Evolutionary conservation across 1,140 invertebrate species (phyloP).

Genomic region (Diorhabda sublineata): DNA sequence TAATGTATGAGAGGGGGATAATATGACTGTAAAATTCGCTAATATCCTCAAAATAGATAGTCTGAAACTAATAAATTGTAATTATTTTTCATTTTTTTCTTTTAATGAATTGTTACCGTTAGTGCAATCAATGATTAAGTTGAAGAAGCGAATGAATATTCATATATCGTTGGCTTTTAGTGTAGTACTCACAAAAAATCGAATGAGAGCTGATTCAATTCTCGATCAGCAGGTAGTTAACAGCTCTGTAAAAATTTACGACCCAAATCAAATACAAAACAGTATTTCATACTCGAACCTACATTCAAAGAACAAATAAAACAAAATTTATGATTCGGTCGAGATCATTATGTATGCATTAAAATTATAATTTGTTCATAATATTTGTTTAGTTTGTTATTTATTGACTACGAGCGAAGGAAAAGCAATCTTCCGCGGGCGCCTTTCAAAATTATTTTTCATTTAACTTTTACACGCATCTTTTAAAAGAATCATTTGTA

Average conservation of each 20-base stretch:
- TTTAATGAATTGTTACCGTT: too few relatives aligned
- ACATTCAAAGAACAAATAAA: constrained; percentile 37
- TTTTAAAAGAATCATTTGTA: too few relatives aligned
- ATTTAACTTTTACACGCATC: too few relatives aligned
- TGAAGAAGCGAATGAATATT: too few relatives aligned
- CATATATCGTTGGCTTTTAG: too few relatives aligned
- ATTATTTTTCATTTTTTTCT: too few relatives aligned
- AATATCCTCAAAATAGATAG: too few relatives aligned
- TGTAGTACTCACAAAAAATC: background rate
- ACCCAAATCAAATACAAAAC: constrained; percentile 17
- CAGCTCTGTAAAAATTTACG: constrained; percentile 7
- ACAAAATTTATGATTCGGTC: constrained; percentile 36
- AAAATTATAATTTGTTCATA: constrained; percentile 44
- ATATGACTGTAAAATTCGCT: too few relatives aligned
- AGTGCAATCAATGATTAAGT: too few relatives aligned
- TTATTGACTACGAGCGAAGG: constrained; percentile 38
- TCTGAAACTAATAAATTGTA: too few relatives aligned
- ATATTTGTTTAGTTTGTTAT: constrained; percentile 44
- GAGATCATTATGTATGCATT: constrained; percentile 42
- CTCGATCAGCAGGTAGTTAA: constrained; percentile 17
- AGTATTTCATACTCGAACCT: constrained; percentile 34
- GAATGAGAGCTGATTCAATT: constrained; percentile 10
- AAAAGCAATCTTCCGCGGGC: constrained; percentile 34
- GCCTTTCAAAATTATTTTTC: background rate
- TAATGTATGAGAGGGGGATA: too few relatives aligned